Conservation (phyloP, 2,797 vertebrate species). For the Anniella stebbinsi region DNA sequence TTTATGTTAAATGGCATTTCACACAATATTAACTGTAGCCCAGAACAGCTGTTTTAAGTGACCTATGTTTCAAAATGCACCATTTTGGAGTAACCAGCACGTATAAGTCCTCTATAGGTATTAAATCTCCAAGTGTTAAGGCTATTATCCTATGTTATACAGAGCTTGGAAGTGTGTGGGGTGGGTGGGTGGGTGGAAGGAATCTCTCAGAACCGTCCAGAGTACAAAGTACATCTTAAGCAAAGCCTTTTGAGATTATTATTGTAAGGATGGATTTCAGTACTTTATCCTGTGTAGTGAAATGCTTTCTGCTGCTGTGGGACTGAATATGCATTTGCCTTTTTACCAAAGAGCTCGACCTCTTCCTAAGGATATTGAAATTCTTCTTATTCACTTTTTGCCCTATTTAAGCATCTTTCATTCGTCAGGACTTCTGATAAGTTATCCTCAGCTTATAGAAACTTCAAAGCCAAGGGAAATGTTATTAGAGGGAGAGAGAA, state of each 20-base stretch:
- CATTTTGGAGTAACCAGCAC: not conserved
- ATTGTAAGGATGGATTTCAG: constrained; percentile 62
- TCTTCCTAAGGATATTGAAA: constrained; percentile 62
- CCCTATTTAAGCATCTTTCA: constrained; percentile 60
- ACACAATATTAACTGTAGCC: not conserved
- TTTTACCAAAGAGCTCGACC: constrained; percentile 58
- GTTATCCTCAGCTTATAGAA: constrained; percentile 65
- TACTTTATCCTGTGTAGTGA: constrained; percentile 59
- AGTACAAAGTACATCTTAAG: constrained; percentile 48
- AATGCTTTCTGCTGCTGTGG: constrained; percentile 63
- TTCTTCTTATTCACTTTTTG: constrained; percentile 60
- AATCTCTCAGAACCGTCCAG: constrained; percentile 31
- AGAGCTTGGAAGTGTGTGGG: constrained; percentile 28
- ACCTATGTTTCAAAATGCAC: not conserved
- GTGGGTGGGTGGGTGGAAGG: not conserved
- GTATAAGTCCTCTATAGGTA: constrained; percentile 22
- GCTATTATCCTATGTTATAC: constrained; percentile 45
- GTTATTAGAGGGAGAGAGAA: constrained; percentile 58
- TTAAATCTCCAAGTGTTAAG: constrained; percentile 46
- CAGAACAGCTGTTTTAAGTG: constrained; percentile 28
- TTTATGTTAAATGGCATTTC: not conserved
- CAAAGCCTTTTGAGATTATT: constrained; percentile 59
- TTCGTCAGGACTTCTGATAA: constrained; percentile 69
- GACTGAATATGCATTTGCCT: constrained; percentile 66
- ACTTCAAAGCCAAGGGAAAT: constrained; percentile 69